Percentiles rank a stretch among this genome's conserved stretches.
phyloP scores from a whole-genome alignment of 2,888 invertebrate species.

The Escarpia spicata region DNA sequence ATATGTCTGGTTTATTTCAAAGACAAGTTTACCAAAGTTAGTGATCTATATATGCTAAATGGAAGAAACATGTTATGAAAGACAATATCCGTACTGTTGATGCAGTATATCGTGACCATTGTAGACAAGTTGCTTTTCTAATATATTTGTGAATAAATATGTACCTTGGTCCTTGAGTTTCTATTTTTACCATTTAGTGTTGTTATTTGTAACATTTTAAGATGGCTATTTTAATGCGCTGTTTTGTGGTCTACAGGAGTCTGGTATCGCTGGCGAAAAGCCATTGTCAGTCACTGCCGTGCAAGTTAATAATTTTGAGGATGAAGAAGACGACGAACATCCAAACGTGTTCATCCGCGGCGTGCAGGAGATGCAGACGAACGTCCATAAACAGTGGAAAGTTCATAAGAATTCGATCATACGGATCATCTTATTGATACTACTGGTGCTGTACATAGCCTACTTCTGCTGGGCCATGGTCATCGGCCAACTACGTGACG shows the following conservation, averaged over 20 bases:
- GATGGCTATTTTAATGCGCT: not conserved
- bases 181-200: no score
- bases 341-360: not conserved
- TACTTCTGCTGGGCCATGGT: slow-evolving; percentile 44
- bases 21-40: no score
- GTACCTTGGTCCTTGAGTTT: no score
- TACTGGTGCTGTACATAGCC: slow-evolving; percentile 44
- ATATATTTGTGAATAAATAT: no score
- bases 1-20: no score
- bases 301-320: not conserved
- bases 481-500: no score
- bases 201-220: no score
- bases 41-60: no score
- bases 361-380: not conserved
- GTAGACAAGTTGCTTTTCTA: no score
- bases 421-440: not conserved
- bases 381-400: not conserved
- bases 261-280: not conserved
- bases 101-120: no score
- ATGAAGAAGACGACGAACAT: not conserved
- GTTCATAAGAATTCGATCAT: not conserved
- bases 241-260: not conserved
- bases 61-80: no score
- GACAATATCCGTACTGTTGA: no score
- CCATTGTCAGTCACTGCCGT: not conserved